Base-by-base conservation (phyloP, 2,888 invertebrate genomes). In the Carcina quercana region DNA sequence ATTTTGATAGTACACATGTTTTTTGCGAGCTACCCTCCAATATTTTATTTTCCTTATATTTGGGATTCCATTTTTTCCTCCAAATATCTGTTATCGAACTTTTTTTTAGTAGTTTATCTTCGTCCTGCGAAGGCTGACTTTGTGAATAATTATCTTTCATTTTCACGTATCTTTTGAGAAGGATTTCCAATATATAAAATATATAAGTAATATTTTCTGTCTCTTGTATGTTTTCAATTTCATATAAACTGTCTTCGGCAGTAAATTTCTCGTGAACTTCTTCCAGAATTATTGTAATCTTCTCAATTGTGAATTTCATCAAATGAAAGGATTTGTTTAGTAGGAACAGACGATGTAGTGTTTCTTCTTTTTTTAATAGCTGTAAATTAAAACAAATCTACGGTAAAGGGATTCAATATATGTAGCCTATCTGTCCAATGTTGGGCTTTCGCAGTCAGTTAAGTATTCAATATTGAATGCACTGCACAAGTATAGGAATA, bases 61-160 rank as follows among this genome's bases (percentile, higher is more conserved):
- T 52, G 0, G 66, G 52, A 50, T 71, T 64, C 79, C 80, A 82
- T 45, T 72, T 79, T 30, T 49, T 71, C 21, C 66, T 51, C 82
- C 82, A 82, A 7, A 80, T 54, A 14, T 78, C 76, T 0, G 64
- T 49, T 10, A 82, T 50, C 0, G 64, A 56, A 40, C 63, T 74
- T 4, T 52, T 70, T 40, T 59, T 76, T 0, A 70, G 35, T 0
- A 45, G 12, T 13, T 33, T 57, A 0, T 54, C 50, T 0, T 59
- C 58, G 0, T 59, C 54, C 30, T 69, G 69, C 0, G 66, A 64
- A 0, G 25, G 59, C 0, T 45, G 30, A 14, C 35, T 56, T 11
- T 47, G 55, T 1, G 36, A 37, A 1, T 24, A 8, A 1, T 45
- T 40, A 0, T 35, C 25, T 15, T 52, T 46, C 3, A 20, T 35